Base-by-base conservation (phyloP, 2,113 vertebrate genomes). In the Vulpes lagopus region DNA sequence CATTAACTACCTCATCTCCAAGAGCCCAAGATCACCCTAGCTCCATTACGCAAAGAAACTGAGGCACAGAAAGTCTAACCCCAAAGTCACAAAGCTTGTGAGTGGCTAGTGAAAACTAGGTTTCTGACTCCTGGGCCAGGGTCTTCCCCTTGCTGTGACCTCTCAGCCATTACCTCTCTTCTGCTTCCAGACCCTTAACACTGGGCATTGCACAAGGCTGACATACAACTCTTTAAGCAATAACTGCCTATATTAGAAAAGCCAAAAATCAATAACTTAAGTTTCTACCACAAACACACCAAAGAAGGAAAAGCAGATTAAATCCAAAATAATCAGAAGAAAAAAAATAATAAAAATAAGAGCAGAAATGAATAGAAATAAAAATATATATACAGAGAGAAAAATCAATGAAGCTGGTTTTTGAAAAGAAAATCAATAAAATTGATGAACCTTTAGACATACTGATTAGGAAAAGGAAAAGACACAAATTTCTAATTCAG, bases 391-490 rank as follows among this genome's bases (percentile, higher is more conserved):
- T 20, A 35, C 1, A 55, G 1, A 81, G 49, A 95, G 32, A 84
- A 86, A 89, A 89, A 82, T 79, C 25, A 71, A 30, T 27, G 43
- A 95, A 86, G 38, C 51, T 92, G 35, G 16, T 86, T 76, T 96
- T 76, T 49, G 3, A 7, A n/a, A 16, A 65, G 35, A 38, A 73
- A 55, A 81, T 57, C 23, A 27, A 23, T 30, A 86, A 73, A 60
- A 87, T 23, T 91, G 51, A 95, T 67, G 67, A 89, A 49, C 4
- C 38, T 82, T 65, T 85, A 90, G 73, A 90, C 32, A 74, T 38
- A 95, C 23, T 79, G 43, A 92, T 32, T 38, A 84, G 27, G 27
- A n/a, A 86, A 87, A 91, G 69, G 57, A 89, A 65, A 69, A 93
- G 73, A 87, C 10, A n/a, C 2, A 76, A 51, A 69, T 86, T 86